These are phyloP conservation scores for Oscarella lobularis DNA, from an alignment of 37 sponge, comb jelly and placozoan species.

Conservation along the genomic window DNA sequence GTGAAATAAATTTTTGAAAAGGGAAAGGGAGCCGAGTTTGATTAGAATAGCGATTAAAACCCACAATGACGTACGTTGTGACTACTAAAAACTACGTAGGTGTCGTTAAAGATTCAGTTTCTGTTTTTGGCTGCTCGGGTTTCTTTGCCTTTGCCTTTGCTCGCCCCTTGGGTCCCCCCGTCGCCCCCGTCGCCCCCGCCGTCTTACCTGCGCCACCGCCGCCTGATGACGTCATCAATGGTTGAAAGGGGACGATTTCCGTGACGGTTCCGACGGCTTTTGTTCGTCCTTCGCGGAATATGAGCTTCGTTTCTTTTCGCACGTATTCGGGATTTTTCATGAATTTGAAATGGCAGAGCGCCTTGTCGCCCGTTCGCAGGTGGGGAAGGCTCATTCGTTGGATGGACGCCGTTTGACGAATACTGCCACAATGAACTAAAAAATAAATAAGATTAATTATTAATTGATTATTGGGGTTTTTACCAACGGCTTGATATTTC, in stretches of 20 bases:
- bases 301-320: conserved; percentile 62
- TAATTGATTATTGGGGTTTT: no score
- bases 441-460: neutral
- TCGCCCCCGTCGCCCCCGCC: neutral
- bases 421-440: conserved; percentile 88
- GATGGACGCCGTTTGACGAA: conserved; percentile 96
- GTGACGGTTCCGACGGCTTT: conserved; percentile 91
- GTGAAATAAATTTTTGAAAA: no score
- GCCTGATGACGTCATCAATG: no score
- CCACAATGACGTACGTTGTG: no score
- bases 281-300: conserved; percentile 94
- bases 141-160: no score
- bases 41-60: no score
- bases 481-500: conserved; percentile 96
- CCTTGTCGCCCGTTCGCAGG: conserved; percentile 96
- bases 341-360: conserved; percentile 79
- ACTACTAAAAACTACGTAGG: no score
- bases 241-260: conserved; percentile 28
- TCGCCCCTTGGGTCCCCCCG: no score
- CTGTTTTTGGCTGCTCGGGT: no score
- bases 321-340: conserved; percentile 95
- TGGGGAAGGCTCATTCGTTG: conserved; percentile 79
- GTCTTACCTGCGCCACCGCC: neutral
- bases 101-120: no score
- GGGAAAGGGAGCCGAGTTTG: no score